Evolutionary conservation across 2,113 vertebrate species (phyloP), one percentile per base, ranked within the genome.

Genomic region (Ctenodactylus gundi): DNA sequence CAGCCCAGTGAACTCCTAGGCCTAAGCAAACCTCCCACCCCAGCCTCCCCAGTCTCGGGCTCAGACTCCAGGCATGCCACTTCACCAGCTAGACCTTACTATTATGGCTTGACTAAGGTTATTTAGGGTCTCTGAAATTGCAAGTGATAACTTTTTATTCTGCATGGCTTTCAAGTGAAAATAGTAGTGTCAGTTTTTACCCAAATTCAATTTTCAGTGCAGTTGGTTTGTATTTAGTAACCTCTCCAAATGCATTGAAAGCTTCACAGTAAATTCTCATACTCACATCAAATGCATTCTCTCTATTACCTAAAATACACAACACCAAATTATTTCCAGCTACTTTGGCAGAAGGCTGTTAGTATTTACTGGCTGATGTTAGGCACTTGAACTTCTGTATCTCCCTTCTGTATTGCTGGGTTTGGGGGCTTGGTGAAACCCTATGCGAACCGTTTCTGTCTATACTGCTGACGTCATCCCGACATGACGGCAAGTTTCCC

Each of bases 121-220:
- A 81, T 65, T 82, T 55, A 46, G 29, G 57, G 34, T 57, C 60
- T 57, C 65, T 80, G 46, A 85, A 60, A 64, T 85, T 27, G 17
- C 46, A 65, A 64, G 39, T 39, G 67, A 60, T 49, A 6, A 39
- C 12, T 87, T 77, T 78, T 72, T 17, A 65, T 44, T 85, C 90
- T 58, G 41, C 20, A 29, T 84, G 68, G 31, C 62, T 80, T 89
- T 93, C 72, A 62, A 92, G 67, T 70, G n/a, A 93, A 93, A 94
- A 78, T 34, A 89, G 36, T 39, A 65, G 36, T 41, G 58, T 58
- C 14, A 11, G 13, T 77, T 90, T n/a, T 92, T 60, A 94, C 14
- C 41, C 29, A 85, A 39, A 55, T 87, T 89, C 58, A 25, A 14
- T 80, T 51, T 72, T 93, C 36, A 62, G 20, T 62, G 46, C 53